Percentiles rank a stretch among this genome's conserved stretches.
Evolutionary conservation across 2,888 invertebrate species (phyloP).

Genomic region (Pimpla rufipes): DNA sequence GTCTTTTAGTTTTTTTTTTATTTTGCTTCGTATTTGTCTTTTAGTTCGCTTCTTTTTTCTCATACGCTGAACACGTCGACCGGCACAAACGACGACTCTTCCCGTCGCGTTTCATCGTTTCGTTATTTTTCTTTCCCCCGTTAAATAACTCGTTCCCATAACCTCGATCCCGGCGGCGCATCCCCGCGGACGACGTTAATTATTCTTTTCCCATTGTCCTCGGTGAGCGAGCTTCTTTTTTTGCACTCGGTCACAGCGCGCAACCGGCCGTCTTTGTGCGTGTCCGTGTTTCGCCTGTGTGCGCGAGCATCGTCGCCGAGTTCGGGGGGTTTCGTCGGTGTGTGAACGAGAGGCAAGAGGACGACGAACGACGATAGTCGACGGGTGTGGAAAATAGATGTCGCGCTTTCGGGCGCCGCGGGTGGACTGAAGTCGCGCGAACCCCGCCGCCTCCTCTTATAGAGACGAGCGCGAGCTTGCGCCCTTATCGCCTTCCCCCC

Average conservation of each 20-base stretch:
- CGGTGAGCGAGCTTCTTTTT: slow-evolving; percentile 18
- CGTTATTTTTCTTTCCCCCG: slow-evolving; percentile 19
- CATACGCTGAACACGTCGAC: slow-evolving; percentile 8
- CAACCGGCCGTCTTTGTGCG: background rate
- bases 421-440: slow-evolving; percentile 77
- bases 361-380: slow-evolving; percentile 50
- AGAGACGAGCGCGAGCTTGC: slow-evolving; percentile 65
- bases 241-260: slow-evolving; percentile 9
- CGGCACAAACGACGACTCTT: slow-evolving; percentile 29
- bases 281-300: background rate
- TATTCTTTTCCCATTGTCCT: slow-evolving; percentile 36
- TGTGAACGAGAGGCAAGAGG: slow-evolving; percentile 59
- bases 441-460: slow-evolving; percentile 69
- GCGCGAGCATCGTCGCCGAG: background rate
- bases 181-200: slow-evolving; percentile 37
- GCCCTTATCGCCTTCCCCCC: slow-evolving; percentile 67
- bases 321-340: background rate
- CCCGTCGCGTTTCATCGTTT: slow-evolving; percentile 7
- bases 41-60: background rate
- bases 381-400: background rate
- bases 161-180: slow-evolving; percentile 5
- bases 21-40: background rate
- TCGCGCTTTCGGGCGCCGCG: slow-evolving; percentile 74
- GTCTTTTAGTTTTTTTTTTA: background rate
- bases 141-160: slow-evolving; percentile 2